Evolutionary conservation across 2,888 invertebrate genomes (phyloP).

Genomic region (Lycocerus yunnanus): DNA sequence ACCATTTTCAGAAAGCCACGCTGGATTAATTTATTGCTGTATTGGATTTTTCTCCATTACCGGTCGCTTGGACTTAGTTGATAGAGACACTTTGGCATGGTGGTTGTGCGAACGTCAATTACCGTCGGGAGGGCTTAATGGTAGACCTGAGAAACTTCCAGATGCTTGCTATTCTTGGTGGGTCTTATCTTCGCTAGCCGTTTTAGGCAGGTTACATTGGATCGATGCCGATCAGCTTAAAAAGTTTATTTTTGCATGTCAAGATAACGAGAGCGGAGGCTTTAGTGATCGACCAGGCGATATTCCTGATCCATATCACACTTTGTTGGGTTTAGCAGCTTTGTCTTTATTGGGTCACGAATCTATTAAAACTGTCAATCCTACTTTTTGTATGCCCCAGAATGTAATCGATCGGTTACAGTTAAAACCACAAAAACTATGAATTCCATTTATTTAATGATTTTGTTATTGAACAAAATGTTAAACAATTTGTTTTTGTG

Average conservation of each 20-base stretch:
- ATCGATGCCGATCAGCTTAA: slow-evolving; percentile 82
- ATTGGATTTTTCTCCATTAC: slow-evolving; percentile 89
- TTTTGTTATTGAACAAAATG: too few species aligned
- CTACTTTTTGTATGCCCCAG: slow-evolving; percentile 96
- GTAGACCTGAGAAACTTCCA: slow-evolving; percentile 96
- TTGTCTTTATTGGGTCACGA: slow-evolving; percentile 83
- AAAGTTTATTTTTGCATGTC: slow-evolving; percentile 83
- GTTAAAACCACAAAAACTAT: slow-evolving; percentile 66
- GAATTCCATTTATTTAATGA: too few species aligned
- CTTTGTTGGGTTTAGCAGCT: slow-evolving; percentile 91
- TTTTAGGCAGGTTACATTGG: slow-evolving; percentile 94
- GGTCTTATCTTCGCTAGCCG: slow-evolving; percentile 95
- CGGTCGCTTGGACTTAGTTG: slow-evolving; percentile 74
- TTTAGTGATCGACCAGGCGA: slow-evolving; percentile 98
- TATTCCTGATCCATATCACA: slow-evolving; percentile 97
- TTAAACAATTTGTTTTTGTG: neutral
- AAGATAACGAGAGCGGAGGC: slow-evolving; percentile 93
- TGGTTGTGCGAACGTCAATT: slow-evolving; percentile 98
- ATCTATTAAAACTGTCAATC: slow-evolving; percentile 83
- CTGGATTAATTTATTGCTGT: slow-evolving; percentile 94
- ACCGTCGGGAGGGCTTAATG: slow-evolving; percentile 96
- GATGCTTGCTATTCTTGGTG: slow-evolving; percentile 99
- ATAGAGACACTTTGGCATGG: slow-evolving; percentile 89
- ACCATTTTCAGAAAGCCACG: slow-evolving; percentile 96
- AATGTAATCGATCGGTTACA: slow-evolving; percentile 75